Evolutionary conservation across 2,888 invertebrate species (phyloP).

Genomic region (Rhaphigaster nebulosa): DNA sequence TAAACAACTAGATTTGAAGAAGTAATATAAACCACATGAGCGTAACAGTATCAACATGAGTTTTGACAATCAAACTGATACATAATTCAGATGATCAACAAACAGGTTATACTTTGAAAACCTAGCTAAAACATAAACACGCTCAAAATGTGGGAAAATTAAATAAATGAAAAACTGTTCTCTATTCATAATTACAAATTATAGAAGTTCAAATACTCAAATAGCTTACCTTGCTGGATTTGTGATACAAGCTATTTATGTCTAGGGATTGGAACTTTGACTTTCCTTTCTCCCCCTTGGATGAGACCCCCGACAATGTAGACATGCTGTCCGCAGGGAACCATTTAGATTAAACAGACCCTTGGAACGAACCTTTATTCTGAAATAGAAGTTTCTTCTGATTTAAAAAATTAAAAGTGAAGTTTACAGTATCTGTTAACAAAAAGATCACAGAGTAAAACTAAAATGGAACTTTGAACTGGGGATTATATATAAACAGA

Average conservation of each 20-base stretch:
- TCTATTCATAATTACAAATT: background rate
- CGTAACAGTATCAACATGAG: background rate
- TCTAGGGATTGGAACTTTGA: slow-evolving; percentile 96
- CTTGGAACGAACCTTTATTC: slow-evolving; percentile 83
- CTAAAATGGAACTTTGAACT: slow-evolving; percentile 17
- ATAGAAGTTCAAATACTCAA: background rate
- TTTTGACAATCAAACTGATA: background rate
- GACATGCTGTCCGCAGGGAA: slow-evolving; percentile 97
- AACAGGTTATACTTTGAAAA: background rate
- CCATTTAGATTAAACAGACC: slow-evolving; percentile 87
- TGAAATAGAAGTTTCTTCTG: slow-evolving; percentile 67
- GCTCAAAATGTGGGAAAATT: background rate
- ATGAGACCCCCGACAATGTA: slow-evolving; percentile 92
- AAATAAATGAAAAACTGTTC: background rate
- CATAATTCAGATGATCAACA: background rate
- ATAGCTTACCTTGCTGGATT: slow-evolving; percentile 67
- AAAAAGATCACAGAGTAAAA: slow-evolving; percentile 23
- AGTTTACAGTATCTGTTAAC: slow-evolving; percentile 37
- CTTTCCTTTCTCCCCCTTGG: slow-evolving; percentile 90
- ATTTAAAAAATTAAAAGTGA: background rate
- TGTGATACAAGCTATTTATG: slow-evolving; percentile 97
- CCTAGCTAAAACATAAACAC: background rate
- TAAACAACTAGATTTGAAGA: background rate
- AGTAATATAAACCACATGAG: background rate
- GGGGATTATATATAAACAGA: background rate